Percentiles rank a stretch among this genome's conserved stretches.
phyloP scores from a whole-genome alignment of 2,113 vertebrate species.

The Tragelaphus imberbis region DNA sequence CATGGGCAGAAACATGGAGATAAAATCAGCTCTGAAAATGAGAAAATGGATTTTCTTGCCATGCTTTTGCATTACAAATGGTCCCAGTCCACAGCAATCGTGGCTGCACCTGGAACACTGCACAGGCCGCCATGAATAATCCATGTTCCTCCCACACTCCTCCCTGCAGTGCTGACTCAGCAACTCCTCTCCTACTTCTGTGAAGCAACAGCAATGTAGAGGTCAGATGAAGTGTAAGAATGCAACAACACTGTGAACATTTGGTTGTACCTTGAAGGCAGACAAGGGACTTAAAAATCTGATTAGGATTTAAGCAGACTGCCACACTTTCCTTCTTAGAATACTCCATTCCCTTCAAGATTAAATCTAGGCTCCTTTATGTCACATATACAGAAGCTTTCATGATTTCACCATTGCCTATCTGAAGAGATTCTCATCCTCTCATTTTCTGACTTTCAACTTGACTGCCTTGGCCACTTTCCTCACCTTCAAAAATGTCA shows the following conservation, averaged over 20 bases:
- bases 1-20: conserved; percentile 8
- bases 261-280: neutral
- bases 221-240: neutral
- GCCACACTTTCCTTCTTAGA: neutral
- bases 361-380: neutral
- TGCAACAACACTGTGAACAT: neutral
- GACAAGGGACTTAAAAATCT: neutral
- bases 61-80: conserved; percentile 57
- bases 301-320: neutral
- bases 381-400: neutral
- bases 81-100: neutral
- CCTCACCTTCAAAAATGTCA: neutral
- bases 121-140: conserved; percentile 58
- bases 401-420: neutral
- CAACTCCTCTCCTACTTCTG: neutral
- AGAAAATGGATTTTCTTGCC: conserved; percentile 65
- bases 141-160: neutral
- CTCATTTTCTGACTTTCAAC: neutral
- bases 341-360: neutral
- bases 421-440: neutral
- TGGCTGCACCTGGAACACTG: conserved; percentile 19
- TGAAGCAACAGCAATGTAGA: neutral
- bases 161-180: conserved; percentile 44
- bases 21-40: conserved; percentile 55
- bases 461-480: neutral